phyloP scores from a whole-genome alignment of 2,113 vertebrate species.

The Trichechus manatus region DNA sequence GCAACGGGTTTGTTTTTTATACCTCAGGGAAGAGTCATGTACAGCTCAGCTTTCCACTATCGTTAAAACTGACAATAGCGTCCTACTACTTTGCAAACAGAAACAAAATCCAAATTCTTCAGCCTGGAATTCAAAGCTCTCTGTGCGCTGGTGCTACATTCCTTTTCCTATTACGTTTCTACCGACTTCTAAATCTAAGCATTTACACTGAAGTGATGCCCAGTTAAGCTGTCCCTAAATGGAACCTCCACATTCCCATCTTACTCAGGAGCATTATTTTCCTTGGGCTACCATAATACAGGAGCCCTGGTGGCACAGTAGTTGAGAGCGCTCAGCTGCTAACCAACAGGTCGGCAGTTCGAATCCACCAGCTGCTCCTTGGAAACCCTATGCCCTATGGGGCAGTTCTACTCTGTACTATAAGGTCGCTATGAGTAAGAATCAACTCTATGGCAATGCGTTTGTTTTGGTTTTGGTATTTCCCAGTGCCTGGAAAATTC shows the following conservation, averaged over 20 bases:
- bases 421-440: too few relatives aligned
- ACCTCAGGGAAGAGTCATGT: too few relatives aligned
- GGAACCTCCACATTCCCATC: not conserved
- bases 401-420: too few relatives aligned
- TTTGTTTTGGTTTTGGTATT: not conserved
- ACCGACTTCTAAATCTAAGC: not conserved
- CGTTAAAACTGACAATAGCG: not conserved
- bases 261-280: not conserved
- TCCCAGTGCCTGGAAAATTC: not conserved
- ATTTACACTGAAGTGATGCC: not conserved
- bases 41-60: not conserved
- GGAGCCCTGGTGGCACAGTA: too few relatives aligned
- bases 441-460: too few relatives aligned
- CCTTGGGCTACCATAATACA: not conserved
- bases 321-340: too few relatives aligned
- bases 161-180: not conserved
- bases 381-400: too few relatives aligned
- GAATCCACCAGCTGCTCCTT: too few relatives aligned
- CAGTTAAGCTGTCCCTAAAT: not conserved
- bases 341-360: too few relatives aligned
- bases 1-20: too few relatives aligned
- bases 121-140: not conserved
- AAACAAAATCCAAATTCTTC: not conserved
- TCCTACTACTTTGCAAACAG: not conserved
- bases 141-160: not conserved